phyloP scores from a whole-genome alignment of 2,888 invertebrate species.

The Rotaria socialis region DNA sequence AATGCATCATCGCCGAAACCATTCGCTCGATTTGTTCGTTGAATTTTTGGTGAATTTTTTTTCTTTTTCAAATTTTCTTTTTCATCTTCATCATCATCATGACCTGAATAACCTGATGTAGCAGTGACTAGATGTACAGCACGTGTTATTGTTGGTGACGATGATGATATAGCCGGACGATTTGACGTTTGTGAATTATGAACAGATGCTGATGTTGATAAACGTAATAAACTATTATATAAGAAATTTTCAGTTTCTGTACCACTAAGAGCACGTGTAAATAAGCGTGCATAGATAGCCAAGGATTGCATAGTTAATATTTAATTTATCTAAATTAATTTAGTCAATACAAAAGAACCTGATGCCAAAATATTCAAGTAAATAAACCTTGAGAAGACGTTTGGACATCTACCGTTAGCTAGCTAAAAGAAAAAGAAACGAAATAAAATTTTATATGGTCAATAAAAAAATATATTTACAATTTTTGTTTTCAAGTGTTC shows the following conservation, averaged over 20 bases:
- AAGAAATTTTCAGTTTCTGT: slow-evolving; percentile 19
- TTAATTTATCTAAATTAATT: background rate
- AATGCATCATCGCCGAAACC: slow-evolving; percentile 45
- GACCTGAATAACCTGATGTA: slow-evolving; percentile 39
- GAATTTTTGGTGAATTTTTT: background rate
- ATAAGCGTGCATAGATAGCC: slow-evolving; percentile 18
- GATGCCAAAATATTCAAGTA: background rate
- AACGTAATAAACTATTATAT: slow-evolving; percentile 33
- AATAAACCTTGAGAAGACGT: background rate
- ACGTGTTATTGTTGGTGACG: slow-evolving; percentile 12
- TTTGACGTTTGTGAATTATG: background rate
- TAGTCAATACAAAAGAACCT: no score
- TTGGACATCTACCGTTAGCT: background rate
- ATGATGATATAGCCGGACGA: background rate
- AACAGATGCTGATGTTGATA: background rate
- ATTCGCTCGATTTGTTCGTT: background rate
- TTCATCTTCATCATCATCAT: background rate
- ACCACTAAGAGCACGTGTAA: slow-evolving; percentile 10
- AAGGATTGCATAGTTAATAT: background rate
- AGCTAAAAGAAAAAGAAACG: background rate
- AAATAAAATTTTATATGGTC: background rate
- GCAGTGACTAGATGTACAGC: slow-evolving; percentile 39
- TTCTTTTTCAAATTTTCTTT: background rate
- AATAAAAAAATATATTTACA: background rate
- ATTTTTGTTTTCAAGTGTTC: background rate